These are phyloP conservation scores for Copidosoma aretas DNA, from an alignment of 2,888 invertebrate genomes.

Conservation along the genomic window DNA sequence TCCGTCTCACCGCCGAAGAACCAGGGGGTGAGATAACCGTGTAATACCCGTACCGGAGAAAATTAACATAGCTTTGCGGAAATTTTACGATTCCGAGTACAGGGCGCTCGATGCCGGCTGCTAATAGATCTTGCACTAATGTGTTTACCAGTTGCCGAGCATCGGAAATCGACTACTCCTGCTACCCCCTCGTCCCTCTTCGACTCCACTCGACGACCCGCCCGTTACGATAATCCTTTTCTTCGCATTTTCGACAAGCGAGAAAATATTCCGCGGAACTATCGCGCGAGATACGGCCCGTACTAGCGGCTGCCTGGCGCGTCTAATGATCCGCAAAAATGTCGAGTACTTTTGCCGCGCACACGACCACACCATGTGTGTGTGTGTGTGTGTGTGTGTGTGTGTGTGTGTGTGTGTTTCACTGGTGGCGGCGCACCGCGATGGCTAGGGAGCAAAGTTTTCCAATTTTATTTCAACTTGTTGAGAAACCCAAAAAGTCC, in stretches of 20 bases:
- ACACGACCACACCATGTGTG: too few relatives aligned
- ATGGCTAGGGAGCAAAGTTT: slow-evolving; percentile 21
- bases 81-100: slow-evolving; percentile 27
- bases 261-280: slow-evolving; percentile 36
- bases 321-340: slow-evolving; percentile 40
- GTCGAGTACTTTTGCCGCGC: slow-evolving; percentile 25
- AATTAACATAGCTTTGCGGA: slow-evolving; percentile 39
- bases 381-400: too few relatives aligned
- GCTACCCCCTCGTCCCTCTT: background rate
- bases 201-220: background rate
- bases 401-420: too few relatives aligned
- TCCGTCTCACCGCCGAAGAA: too few relatives aligned
- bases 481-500: slow-evolving; percentile 37
- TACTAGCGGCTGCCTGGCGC: too few relatives aligned
- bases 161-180: slow-evolving; percentile 32
- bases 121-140: slow-evolving; percentile 50
- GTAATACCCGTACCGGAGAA: background rate
- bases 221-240: slow-evolving; percentile 23
- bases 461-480: slow-evolving; percentile 40
- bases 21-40: too few relatives aligned
- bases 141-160: slow-evolving; percentile 48
- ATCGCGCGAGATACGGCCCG: slow-evolving; percentile 9
- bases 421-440: too few relatives aligned
- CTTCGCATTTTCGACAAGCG: slow-evolving; percentile 31
- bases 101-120: slow-evolving; percentile 41